A percentile compares a stretch with the other conserved stretches of the same genome.
These are phyloP conservation scores for Synanthedon tipuliformis DNA, from an alignment of 2,888 invertebrate genomes.

Conservation along the genomic window DNA sequence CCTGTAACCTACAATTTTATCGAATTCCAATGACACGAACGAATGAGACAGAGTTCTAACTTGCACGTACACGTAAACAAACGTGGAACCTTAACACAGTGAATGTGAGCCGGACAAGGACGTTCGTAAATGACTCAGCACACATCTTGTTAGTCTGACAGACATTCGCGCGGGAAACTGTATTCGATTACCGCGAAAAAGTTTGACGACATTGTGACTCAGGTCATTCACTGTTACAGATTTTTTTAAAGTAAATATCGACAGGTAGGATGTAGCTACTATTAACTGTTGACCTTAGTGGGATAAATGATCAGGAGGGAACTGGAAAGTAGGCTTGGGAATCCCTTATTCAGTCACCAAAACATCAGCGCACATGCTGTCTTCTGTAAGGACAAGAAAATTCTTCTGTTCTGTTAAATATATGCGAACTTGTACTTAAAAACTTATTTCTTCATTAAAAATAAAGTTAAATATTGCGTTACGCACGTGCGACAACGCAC, in stretches of 20 bases:
- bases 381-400: not conserved
- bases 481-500: not conserved
- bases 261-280: too few species aligned
- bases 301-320: too few species aligned
- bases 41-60: slow-evolving; percentile 1
- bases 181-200: slow-evolving; percentile 24
- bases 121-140: slow-evolving; percentile 2
- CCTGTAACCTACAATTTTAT: not conserved
- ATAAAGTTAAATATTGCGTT: not conserved
- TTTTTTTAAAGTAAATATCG: not conserved
- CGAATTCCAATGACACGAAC: not conserved
- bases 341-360: too few species aligned
- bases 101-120: not conserved
- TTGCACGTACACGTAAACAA: not conserved
- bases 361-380: not conserved
- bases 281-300: too few species aligned
- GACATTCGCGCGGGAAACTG: slow-evolving; percentile 14
- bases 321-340: too few species aligned
- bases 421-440: not conserved
- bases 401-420: not conserved
- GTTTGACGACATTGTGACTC: slow-evolving; percentile 20
- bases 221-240: slow-evolving; percentile 15
- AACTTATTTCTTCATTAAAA: not conserved
- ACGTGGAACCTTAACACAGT: slow-evolving; percentile 1
- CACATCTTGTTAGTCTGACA: slow-evolving; percentile 7